Conservation (phyloP, 2,797 vertebrate genomes). For the Epinephelus awoara region DNA sequence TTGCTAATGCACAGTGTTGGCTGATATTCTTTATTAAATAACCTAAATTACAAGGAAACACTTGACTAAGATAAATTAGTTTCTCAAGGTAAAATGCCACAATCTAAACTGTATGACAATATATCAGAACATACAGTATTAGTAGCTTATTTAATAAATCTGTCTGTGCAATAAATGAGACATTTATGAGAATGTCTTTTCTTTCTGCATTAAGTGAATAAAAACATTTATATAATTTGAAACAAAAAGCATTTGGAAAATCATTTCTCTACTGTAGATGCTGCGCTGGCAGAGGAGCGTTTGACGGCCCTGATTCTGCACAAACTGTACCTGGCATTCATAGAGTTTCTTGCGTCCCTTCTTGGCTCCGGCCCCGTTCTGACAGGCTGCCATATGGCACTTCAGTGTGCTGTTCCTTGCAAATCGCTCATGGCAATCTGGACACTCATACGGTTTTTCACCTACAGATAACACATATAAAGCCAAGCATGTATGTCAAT, state of each 20-base stretch:
- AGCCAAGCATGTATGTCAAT: background rate
- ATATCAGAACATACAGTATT: background rate
- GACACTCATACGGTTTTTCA: conserved; percentile 98
- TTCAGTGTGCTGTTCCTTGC: conserved; percentile 98
- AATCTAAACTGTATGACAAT: background rate
- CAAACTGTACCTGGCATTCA: conserved; percentile 93
- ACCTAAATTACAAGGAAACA: background rate
- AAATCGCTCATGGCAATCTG: conserved; percentile 97
- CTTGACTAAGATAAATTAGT: background rate
- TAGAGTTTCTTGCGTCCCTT: conserved; percentile 99
- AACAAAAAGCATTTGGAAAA: background rate
- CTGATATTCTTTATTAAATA: conserved; percentile 1
- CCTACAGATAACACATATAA: conserved; percentile 82
- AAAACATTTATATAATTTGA: background rate
- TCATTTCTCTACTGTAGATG: background rate
- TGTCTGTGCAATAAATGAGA: background rate
- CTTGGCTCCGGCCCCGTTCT: conserved; percentile 96
- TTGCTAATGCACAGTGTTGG: background rate
- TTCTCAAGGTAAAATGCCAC: background rate
- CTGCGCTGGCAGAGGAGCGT: background rate
- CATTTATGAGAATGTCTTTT: background rate
- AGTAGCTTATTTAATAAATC: background rate
- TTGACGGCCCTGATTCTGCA: conserved; percentile 10
- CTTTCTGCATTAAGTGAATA: background rate
- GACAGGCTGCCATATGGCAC: conserved; percentile 97